Conservation (phyloP, 2,797 vertebrate species). For the Dendrocincla fuliginosa region DNA sequence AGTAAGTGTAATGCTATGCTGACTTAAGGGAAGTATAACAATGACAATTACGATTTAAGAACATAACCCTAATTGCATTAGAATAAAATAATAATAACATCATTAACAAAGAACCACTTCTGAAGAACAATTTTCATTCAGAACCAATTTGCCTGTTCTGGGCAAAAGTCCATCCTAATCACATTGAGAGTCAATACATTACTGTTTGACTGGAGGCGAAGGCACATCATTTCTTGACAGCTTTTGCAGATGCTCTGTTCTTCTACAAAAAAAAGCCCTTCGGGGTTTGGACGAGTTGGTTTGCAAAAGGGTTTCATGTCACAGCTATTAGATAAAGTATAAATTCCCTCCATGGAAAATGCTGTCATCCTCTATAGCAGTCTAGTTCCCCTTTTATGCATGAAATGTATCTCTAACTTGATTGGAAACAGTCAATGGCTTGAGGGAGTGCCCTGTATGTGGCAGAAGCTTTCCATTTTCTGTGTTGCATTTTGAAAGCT, state of each 20-base stretch:
- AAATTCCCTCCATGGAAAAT: not conserved
- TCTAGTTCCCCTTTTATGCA: not conserved
- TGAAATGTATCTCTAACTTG: not conserved
- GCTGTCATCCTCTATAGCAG: not conserved
- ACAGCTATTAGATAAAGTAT: not conserved
- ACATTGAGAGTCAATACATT: not conserved
- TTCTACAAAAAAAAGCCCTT: not conserved
- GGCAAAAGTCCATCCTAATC: constrained; percentile 51
- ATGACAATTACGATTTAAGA: constrained; percentile 47
- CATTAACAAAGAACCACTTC: constrained; percentile 23
- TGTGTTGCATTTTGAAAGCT: not conserved
- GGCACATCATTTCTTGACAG: constrained; percentile 2
- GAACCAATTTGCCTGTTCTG: constrained; percentile 27
- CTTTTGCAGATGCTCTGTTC: not conserved
- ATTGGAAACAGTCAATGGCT: not conserved
- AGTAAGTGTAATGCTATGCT: constrained; percentile 16
- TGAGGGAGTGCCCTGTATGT: not conserved
- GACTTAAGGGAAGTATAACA: constrained; percentile 43
- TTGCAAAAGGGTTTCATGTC: not conserved
- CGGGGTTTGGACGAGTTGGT: not conserved
- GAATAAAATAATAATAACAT: constrained; percentile 56
- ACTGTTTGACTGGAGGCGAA: constrained; percentile 24
- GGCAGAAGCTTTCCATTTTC: constrained; percentile 7
- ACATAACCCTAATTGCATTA: constrained; percentile 45
- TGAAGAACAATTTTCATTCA: constrained; percentile 46